Base-by-base conservation (phyloP, 2,888 invertebrate species). In the Petrophora chlorosata region DNA sequence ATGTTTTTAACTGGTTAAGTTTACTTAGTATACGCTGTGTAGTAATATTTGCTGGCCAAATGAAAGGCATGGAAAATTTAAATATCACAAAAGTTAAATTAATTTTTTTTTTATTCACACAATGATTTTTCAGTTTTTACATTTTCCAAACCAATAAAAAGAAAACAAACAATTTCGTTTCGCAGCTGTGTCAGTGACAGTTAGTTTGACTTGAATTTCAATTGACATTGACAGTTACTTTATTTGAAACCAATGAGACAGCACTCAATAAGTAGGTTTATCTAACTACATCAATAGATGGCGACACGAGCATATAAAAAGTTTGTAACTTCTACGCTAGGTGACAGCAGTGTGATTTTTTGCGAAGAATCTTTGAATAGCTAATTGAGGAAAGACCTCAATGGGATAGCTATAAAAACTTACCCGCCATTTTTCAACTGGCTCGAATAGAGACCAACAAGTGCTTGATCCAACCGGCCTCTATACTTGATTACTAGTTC, bases 391-490 rank as follows among this genome's bases (percentile, higher is more conserved):
- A n/a, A n/a, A n/a, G n/a, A n/a, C n/a, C n/a, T n/a, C n/a, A n/a
- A n/a, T n/a, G n/a, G n/a, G n/a, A n/a, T n/a, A n/a, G n/a, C n/a
- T n/a, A n/a, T n/a, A n/a, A n/a, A n/a, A 29, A 36, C 85, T 83
- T 70, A 90, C 90, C 72, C 63, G 46, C 79, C 81, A 56, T 70
- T 81, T 67, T 92, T 92, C 2, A 91, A 73, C 12, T 85, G 88
- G 66, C 92, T 92, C 45, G 91, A 91, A 61, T 93, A 92, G 29
- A 93, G 92, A 25, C 92, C 91, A 50, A 92, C 85, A 8, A 91
- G 85, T 53, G 85, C 83, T 5, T 61, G 70, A 45, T 91, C 88
- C 47, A 93, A 69, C 32, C 75, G 87, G 23, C 93, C 93, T 22
- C 75, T 67, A 66, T 92, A 94, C 22, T 75, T 59, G 16, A 93